A percentile compares a stretch with the other conserved stretches of the same genome.
These are phyloP conservation scores for Heteromormyrus szaboi DNA, from an alignment of 2,797 vertebrate genomes.

Conservation along the genomic window DNA sequence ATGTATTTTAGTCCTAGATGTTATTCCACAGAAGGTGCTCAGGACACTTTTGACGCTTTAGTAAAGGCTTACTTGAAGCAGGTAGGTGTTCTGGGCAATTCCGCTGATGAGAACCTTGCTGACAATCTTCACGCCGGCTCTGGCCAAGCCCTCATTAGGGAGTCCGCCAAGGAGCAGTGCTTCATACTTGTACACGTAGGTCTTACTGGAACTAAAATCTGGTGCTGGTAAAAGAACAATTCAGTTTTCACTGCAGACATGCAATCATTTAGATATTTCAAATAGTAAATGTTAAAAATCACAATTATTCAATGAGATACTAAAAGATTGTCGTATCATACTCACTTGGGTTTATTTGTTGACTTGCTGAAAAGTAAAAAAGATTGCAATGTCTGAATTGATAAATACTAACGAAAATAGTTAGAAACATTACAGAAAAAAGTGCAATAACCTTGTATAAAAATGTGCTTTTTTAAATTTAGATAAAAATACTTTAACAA, in stretches of 20 bases:
- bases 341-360: background rate
- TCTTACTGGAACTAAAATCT: slow-evolving; percentile 52
- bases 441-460: background rate
- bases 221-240: slow-evolving; percentile 44
- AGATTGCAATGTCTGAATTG: background rate
- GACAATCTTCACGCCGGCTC: slow-evolving; percentile 64
- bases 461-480: background rate
- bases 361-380: background rate
- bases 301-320: background rate
- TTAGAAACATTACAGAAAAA: background rate
- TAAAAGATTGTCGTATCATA: background rate
- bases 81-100: slow-evolving; percentile 34
- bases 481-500: background rate
- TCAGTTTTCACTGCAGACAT: background rate
- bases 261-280: background rate
- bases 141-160: slow-evolving; percentile 62
- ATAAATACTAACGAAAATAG: background rate
- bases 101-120: slow-evolving; percentile 66
- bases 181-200: slow-evolving; percentile 65
- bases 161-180: slow-evolving; percentile 56
- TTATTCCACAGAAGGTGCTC: background rate
- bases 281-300: background rate
- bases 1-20: background rate
- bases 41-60: background rate
- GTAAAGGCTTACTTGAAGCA: slow-evolving; percentile 61